Conservation (phyloP, 2,888 invertebrate genomes). For the Mythimna impura region DNA sequence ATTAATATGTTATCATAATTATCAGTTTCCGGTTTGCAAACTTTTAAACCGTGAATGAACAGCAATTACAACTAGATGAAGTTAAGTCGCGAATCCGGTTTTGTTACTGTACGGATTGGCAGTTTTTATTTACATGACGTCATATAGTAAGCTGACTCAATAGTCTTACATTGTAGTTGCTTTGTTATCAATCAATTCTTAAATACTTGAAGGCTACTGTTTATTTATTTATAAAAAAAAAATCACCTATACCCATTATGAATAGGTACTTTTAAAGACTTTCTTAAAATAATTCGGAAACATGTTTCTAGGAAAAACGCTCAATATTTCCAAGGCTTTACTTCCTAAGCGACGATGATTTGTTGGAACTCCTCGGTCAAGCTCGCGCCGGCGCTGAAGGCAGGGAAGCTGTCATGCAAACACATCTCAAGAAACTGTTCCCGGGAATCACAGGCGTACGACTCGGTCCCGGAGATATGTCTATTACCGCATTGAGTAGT, state of each 20-base stretch:
- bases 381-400: conserved; percentile 93
- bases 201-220: neutral
- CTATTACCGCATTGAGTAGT: conserved; percentile 93
- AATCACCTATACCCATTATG: neutral
- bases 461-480: conserved; percentile 89
- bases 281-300: neutral
- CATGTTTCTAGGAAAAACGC: conserved; percentile 94
- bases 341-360: conserved; percentile 99
- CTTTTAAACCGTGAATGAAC: conserved; percentile 29
- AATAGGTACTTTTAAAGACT: neutral
- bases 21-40: conserved; percentile 21
- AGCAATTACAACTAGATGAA: conserved; percentile 16
- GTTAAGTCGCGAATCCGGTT: conserved; percentile 45
- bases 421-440: conserved; percentile 98
- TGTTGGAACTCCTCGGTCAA: conserved; percentile 98
- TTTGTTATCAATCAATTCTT: neutral
- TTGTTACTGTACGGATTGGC: conserved; percentile 18
- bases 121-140: conserved; percentile 53
- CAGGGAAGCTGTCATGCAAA: conserved; percentile 95
- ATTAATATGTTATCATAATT: conserved; percentile 25
- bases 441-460: conserved; percentile 96
- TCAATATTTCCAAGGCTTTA: conserved; percentile 98
- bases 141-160: conserved; percentile 42
- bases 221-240: neutral
- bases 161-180: neutral